Base-by-base conservation (phyloP, 1,140 invertebrate species). In the Drusus annulatus region DNA sequence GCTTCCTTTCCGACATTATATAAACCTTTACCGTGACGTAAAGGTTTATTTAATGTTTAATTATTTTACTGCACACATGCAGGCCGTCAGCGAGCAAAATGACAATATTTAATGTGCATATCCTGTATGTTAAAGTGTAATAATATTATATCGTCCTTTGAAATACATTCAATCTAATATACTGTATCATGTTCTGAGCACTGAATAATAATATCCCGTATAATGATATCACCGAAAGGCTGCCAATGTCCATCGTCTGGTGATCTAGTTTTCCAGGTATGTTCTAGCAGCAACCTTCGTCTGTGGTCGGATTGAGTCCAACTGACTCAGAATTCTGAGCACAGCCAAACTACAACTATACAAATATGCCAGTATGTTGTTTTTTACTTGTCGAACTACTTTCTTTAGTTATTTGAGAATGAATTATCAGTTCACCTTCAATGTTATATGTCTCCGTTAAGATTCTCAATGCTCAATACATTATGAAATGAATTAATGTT, bases 251-350 rank as follows among this genome's bases (percentile, higher is more conserved):
- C 25, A 19, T 25, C 19, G 68, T 71, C 68, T 71, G 68, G n/a
- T 71, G 68, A 71, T 71, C 68, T 71, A 71, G 31, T 50, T 71
- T 50, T 45, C 15, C 4, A 8, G 68, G 68, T 50, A 71, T 71
- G 68, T 21, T 50, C 28, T 17, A n/a, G 1, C 15, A 19, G 3
- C 16, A 71, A 71, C 68, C 68, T 71, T 71, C 68, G 45, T 19
- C 21, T 77, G 45, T 62, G 75, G 58, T 51, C 21, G 13, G 16
- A 56, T 75, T 75, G n/a, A 31, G 52, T 73, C 50, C n/a, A 45
- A 45, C 10, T 45, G 36, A 45, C 36, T 45, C 36, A 45, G 10
- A 13, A 10, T 13, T 13, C 36, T 45, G 36, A 1, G 36, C 36
- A 45, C 36, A 52, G 56, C 8, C 56, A 17, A 21, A 60, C 5